These are phyloP conservation scores for Notolabrus celidotus DNA, from an alignment of 2,797 vertebrate species.

Conservation along the genomic window DNA sequence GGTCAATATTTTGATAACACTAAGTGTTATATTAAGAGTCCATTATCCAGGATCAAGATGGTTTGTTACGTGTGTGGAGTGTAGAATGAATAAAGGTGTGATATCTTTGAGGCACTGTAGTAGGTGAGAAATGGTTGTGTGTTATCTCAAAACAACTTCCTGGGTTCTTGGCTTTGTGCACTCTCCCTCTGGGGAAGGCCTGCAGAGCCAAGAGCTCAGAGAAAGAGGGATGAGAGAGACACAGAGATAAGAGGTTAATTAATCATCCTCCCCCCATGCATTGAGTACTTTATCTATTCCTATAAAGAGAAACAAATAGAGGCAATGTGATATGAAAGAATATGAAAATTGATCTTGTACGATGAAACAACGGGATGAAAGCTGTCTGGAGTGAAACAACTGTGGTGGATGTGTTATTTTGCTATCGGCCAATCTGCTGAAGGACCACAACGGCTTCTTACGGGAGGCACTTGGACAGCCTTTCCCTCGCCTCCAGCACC, in stretches of 20 bases:
- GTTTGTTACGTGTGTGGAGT: neutral
- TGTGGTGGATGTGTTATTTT: constrained; percentile 2
- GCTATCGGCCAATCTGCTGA: neutral
- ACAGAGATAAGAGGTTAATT: constrained; percentile 33
- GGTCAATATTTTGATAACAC: neutral
- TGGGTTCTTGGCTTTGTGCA: constrained; percentile 18
- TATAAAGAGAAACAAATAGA: constrained; percentile 34
- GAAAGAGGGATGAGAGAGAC: constrained; percentile 12
- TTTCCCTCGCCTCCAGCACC: neutral
- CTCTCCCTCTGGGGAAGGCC: neutral
- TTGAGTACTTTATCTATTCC: constrained; percentile 10
- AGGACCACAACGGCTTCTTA: neutral
- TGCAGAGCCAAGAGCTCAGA: constrained; percentile 10
- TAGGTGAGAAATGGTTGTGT: constrained; percentile 1
- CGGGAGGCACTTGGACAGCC: neutral
- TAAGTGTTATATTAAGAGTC: neutral
- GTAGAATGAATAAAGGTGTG: neutral
- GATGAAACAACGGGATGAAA: neutral
- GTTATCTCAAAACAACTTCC: constrained; percentile 20
- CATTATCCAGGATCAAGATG: neutral
- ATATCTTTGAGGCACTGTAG: neutral
- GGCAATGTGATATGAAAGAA: constrained; percentile 10
- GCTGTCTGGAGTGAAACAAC: neutral
- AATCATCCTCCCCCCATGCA: constrained; percentile 4
- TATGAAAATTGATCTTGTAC: constrained; percentile 1